phyloP scores from a whole-genome alignment of 2,888 invertebrate species.

The Cataglyphis livida region DNA sequence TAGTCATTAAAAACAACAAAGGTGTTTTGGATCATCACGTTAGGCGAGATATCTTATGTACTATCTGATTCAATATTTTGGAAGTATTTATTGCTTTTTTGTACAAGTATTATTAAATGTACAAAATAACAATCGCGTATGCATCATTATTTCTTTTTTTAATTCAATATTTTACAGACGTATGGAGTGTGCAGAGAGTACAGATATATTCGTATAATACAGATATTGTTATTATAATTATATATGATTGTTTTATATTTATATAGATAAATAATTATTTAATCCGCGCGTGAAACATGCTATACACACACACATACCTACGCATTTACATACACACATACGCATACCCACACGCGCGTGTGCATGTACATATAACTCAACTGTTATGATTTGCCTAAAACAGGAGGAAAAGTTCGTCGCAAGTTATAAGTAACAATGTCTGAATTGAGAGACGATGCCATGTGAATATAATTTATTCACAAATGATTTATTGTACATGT shows the following conservation, averaged over 20 bases:
- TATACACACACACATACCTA: not conserved
- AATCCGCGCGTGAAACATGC: not conserved
- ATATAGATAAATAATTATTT: not conserved
- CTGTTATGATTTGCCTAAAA: constrained; percentile 49
- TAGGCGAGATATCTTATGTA: not conserved
- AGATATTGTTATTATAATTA: not conserved
- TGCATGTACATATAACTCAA: not conserved
- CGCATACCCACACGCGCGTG: not conserved
- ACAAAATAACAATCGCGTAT: not conserved
- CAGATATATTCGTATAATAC: not conserved
- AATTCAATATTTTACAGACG: constrained; percentile 53
- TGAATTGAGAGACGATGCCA: constrained; percentile 62
- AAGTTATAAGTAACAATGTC: constrained; percentile 68
- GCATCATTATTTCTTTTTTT: not conserved
- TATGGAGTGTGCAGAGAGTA: not conserved
- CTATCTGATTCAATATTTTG: not conserved
- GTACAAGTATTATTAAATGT: not conserved
- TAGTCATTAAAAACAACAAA: not conserved
- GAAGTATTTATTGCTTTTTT: not conserved
- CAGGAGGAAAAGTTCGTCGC: constrained; percentile 78
- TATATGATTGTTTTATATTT: not conserved
- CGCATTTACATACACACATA: too few relatives aligned
- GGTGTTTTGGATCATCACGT: not conserved
- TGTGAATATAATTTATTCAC: constrained; percentile 39
- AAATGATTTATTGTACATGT: constrained; percentile 33